Conservation (phyloP, 2,888 invertebrate species). For the Alloplasta piceator region DNA sequence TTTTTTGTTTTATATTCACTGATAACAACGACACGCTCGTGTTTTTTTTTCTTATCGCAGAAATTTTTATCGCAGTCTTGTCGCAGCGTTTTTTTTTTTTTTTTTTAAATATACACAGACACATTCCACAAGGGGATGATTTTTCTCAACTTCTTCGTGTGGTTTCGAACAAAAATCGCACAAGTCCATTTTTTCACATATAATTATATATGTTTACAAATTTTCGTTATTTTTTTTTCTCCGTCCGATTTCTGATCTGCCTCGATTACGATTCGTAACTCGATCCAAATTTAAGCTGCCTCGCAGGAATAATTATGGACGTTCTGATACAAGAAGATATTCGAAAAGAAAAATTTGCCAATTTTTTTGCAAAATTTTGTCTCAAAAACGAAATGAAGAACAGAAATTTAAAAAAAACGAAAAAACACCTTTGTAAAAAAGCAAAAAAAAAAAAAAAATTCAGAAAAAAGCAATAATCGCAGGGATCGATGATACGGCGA, state of each 20-base stretch:
- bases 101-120: constrained; percentile 30
- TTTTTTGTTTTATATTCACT: constrained; percentile 1
- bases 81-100: not conserved
- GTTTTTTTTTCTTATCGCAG: not conserved
- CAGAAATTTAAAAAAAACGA: not conserved
- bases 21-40: not conserved
- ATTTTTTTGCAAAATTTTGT: no score
- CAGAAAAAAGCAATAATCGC: no score
- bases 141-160: not conserved
- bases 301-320: no score
- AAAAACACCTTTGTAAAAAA: not conserved
- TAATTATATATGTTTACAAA: no score
- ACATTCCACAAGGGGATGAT: constrained; percentile 11
- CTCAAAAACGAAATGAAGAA: not conserved
- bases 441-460: constrained; percentile 1
- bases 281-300: not conserved
- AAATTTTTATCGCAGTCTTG: constrained; percentile 10
- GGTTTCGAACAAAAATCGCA: no score
- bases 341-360: no score
- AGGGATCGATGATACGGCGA: constrained; percentile 10
- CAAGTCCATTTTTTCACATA: no score
- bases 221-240: not conserved
- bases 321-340: no score
- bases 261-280: not conserved
- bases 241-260: not conserved